phyloP scores from a whole-genome alignment of 2,797 vertebrate species.

The Mionectes olivaceus region DNA sequence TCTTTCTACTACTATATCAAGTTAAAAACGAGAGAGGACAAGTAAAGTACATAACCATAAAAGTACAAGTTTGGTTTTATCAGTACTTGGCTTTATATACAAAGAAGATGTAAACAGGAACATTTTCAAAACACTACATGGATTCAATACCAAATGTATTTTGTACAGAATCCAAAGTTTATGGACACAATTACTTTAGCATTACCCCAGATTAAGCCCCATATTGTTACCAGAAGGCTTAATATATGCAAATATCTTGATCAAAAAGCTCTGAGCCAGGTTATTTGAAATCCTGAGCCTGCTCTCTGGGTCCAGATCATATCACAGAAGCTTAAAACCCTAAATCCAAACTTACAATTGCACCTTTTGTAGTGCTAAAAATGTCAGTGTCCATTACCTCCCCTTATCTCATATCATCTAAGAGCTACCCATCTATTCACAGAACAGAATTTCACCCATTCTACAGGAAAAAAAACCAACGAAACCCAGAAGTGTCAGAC shows the following conservation, averaged over 20 bases:
- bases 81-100: background rate
- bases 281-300: background rate
- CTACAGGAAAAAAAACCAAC: background rate
- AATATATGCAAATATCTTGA: background rate
- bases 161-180: background rate
- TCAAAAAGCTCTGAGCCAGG: background rate
- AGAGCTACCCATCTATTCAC: background rate
- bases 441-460: background rate
- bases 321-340: background rate
- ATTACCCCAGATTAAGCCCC: background rate
- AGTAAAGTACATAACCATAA: background rate
- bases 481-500: background rate
- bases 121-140: background rate
- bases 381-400: rapidly evolving
- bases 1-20: background rate
- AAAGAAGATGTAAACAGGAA: background rate
- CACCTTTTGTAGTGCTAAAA: background rate
- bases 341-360: background rate
- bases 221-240: background rate
- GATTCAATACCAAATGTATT: background rate
- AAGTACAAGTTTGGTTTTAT: background rate
- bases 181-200: background rate
- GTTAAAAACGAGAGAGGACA: background rate
- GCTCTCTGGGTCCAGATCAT: background rate
- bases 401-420: background rate